Evolutionary conservation across 1,140 invertebrate species (phyloP).

Genomic region (Lepidurus couesii): DNA sequence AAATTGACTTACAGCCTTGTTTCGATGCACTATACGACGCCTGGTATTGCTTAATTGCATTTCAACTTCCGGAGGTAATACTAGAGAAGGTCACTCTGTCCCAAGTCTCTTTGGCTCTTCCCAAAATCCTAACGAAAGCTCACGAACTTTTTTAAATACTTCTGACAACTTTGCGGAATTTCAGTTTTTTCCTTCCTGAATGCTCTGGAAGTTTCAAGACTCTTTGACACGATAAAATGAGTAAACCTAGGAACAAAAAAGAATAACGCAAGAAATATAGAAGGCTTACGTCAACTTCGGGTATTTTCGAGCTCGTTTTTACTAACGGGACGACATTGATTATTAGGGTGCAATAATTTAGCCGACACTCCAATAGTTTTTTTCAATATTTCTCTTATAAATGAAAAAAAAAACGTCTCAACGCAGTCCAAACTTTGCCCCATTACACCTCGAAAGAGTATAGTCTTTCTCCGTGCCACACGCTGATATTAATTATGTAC

Average conservation of each 20-base stretch:
- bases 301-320: neutral
- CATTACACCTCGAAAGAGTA: neutral
- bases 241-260: neutral
- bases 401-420: too few species aligned
- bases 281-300: neutral
- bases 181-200: too few species aligned
- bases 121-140: too few species aligned
- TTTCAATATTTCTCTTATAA: neutral
- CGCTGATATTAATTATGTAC: neutral
- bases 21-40: constrained; percentile 15
- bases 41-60: neutral
- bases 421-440: too few species aligned
- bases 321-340: neutral
- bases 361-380: neutral
- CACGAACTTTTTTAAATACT: too few species aligned
- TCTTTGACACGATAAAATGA: neutral
- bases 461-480: neutral
- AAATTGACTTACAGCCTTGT: constrained; percentile 15
- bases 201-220: too few species aligned
- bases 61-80: neutral
- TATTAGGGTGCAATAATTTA: neutral
- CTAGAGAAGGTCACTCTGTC: neutral
- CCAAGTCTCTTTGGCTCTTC: neutral
- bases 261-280: neutral
- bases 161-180: too few species aligned